phyloP scores from a whole-genome alignment of 2,888 invertebrate species.

The Pristionchus exspectatus region DNA sequence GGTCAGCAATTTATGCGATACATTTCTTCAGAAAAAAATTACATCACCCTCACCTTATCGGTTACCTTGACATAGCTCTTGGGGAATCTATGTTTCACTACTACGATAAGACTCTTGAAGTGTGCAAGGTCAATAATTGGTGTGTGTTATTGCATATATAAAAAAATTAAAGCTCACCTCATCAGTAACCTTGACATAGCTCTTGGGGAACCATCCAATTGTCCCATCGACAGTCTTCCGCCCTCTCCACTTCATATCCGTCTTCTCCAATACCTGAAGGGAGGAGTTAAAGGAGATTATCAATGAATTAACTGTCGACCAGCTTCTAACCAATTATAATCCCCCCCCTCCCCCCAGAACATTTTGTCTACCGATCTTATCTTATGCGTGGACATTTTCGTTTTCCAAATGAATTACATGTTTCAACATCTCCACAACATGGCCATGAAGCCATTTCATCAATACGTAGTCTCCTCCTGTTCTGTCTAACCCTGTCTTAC shows the following conservation, averaged over 20 bases:
- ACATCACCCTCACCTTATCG: no score
- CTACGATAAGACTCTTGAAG: no score
- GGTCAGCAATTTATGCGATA: no score
- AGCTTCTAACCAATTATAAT: not conserved
- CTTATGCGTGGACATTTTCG: no score
- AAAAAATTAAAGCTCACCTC: not conserved
- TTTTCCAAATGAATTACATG: not conserved
- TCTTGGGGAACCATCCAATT: conserved; percentile 79
- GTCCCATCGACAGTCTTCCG: conserved; percentile 79
- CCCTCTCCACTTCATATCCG: conserved; percentile 85
- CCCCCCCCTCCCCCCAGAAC: not conserved
- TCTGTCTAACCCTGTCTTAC: no score
- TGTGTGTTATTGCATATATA: not conserved
- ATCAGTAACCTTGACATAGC: conserved; percentile 72
- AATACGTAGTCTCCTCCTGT: no score
- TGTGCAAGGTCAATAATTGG: no score
- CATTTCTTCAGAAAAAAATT: no score
- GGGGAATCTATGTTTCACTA: no score
- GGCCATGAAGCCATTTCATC: not conserved
- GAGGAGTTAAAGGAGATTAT: not conserved
- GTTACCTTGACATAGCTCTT: not conserved
- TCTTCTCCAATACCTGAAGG: conserved; percentile 82
- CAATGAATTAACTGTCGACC: no score
- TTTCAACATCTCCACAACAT: not conserved
- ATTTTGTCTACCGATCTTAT: not conserved